These are phyloP conservation scores for Scaptomyza graminum DNA, from an alignment of 1,140 invertebrate species.

Conservation along the genomic window DNA sequence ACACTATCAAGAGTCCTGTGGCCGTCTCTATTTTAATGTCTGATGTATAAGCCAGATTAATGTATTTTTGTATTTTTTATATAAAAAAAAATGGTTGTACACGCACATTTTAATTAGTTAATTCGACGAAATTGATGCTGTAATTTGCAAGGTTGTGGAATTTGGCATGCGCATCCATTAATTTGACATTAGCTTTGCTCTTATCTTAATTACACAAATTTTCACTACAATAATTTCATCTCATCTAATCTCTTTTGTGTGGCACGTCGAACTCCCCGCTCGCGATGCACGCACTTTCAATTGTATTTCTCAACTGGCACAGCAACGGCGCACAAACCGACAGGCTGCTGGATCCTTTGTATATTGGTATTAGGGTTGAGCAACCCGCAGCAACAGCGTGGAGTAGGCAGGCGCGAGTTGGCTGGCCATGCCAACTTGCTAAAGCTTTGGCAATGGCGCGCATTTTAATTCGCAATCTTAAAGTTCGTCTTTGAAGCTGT, in stretches of 20 bases:
- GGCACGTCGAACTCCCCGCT: constrained; percentile 35
- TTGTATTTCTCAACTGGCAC: constrained; percentile 62
- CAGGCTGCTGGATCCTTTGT: constrained; percentile 63
- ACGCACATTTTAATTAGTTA: constrained; percentile 45
- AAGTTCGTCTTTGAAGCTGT: constrained; percentile 1
- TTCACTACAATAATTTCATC: constrained; percentile 71
- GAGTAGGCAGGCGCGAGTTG: constrained; percentile 21
- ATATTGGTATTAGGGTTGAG: constrained; percentile 46
- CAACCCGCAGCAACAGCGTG: constrained; percentile 30
- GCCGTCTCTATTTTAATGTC: constrained; percentile 37
- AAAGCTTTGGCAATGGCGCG: constrained; percentile 38
- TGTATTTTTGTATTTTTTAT: constrained; percentile 61
- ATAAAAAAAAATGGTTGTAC: constrained; percentile 51
- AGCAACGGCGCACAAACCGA: constrained; percentile 71
- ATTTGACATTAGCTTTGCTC: constrained; percentile 35
- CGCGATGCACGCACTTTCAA: constrained; percentile 69
- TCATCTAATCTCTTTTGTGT: constrained; percentile 44
- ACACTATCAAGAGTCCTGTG: constrained; percentile 64
- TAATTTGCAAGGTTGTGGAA: constrained; percentile 44
- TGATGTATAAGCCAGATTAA: constrained; percentile 27
- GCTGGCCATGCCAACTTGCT: constrained; percentile 34
- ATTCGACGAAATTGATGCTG: constrained; percentile 31
- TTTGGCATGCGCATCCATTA: constrained; percentile 45
- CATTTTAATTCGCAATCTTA: constrained; percentile 17
- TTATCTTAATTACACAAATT: constrained; percentile 64